These are phyloP conservation scores for Pseudanteris insignis DNA, from an alignment of 2,888 invertebrate species.

Conservation along the genomic window DNA sequence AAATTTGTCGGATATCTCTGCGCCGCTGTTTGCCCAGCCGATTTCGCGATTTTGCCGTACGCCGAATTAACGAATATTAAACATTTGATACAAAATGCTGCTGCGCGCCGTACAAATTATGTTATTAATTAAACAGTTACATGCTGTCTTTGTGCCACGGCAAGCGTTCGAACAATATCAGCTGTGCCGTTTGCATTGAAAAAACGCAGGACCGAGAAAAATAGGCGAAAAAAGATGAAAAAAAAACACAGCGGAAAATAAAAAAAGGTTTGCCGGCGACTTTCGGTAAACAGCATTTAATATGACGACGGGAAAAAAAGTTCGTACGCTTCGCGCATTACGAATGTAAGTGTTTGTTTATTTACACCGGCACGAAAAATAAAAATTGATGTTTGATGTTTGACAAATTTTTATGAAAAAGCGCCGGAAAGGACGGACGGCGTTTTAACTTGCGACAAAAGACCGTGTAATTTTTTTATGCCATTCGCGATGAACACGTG, in stretches of 20 bases:
- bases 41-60: conserved; percentile 11
- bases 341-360: conserved; percentile 21
- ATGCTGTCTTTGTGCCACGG: conserved; percentile 15
- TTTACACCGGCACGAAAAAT: conserved; percentile 6
- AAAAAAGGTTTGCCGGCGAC: conserved; percentile 8
- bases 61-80: conserved; percentile 29
- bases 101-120: conserved; percentile 20
- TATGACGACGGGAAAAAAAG: conserved; percentile 18
- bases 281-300: conserved; percentile 37
- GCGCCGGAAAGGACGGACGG: background rate
- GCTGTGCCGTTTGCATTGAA: background rate
- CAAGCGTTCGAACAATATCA: conserved; percentile 6
- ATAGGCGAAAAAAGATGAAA: background rate
- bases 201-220: too few species aligned
- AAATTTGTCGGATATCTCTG: conserved; percentile 27
- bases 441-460: background rate
- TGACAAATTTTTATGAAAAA: background rate
- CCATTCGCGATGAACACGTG: too few species aligned
- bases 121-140: conserved; percentile 15
- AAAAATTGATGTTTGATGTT: background rate
- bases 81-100: conserved; percentile 7
- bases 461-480: background rate
- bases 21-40: conserved; percentile 27
- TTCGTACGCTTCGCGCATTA: conserved; percentile 10
- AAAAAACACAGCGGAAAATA: conserved; percentile 8